Conservation (phyloP, 2,113 vertebrate genomes). For the Amphilophus citrinellus region DNA sequence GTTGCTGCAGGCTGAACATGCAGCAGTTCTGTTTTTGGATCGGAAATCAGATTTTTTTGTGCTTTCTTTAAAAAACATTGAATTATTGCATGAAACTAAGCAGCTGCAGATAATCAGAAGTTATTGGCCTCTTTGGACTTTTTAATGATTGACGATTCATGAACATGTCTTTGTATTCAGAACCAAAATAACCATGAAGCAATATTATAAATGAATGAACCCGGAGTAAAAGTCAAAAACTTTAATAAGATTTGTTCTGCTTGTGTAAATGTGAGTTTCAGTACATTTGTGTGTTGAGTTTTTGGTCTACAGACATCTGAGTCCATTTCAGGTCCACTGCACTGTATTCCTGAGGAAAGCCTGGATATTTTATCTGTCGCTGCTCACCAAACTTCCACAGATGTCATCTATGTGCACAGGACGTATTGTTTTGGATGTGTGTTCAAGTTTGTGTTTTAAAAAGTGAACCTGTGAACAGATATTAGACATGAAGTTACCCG, state of each 20-base stretch:
- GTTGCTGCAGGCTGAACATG: background rate
- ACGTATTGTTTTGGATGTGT: background rate
- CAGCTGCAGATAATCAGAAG: background rate
- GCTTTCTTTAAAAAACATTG: background rate
- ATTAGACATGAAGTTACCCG: background rate
- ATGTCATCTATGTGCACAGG: background rate
- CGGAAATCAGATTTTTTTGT: background rate
- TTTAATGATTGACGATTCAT: background rate
- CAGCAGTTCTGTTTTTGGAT: background rate
- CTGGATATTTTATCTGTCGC: background rate
- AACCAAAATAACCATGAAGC: background rate
- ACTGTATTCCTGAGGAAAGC: too few relatives aligned
- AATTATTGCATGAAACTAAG: constrained; percentile 7
- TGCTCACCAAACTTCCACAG: background rate
- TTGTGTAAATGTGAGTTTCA: background rate
- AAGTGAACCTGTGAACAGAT: background rate
- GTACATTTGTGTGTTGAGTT: background rate
- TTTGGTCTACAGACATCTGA: background rate
- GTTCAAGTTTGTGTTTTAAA: background rate
- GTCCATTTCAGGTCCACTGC: too few relatives aligned
- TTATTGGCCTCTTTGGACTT: background rate
- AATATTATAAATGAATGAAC: background rate
- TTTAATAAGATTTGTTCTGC: background rate
- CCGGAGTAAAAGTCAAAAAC: background rate
- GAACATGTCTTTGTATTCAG: background rate